Percentiles rank a stretch among this genome's conserved stretches.
phyloP scores from a whole-genome alignment of 2,113 vertebrate genomes.

The Tupaia tana region DNA sequence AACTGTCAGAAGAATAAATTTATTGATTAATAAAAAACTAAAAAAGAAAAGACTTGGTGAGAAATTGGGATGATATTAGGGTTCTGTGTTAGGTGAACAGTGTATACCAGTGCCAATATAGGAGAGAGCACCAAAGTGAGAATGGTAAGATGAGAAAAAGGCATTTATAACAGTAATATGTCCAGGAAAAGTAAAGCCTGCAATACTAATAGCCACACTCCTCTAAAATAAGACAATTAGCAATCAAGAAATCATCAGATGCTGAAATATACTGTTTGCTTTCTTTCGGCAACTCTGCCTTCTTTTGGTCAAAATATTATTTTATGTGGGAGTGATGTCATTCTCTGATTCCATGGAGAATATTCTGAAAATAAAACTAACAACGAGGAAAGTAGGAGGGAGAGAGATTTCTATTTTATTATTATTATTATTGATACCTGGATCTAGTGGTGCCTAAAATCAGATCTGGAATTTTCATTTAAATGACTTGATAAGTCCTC shows the following conservation, averaged over 20 bases:
- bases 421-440: background rate
- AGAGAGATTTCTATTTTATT: background rate
- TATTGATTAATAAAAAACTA: background rate
- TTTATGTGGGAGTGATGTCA: background rate
- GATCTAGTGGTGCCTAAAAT: background rate
- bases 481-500: background rate
- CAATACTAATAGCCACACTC: background rate
- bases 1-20: background rate
- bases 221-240: background rate
- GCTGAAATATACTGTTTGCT: background rate
- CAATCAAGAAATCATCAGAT: background rate
- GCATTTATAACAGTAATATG: background rate
- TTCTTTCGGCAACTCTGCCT: background rate
- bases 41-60: background rate
- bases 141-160: background rate
- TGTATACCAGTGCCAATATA: too few relatives aligned
- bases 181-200: background rate
- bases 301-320: conserved; percentile 24
- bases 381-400: background rate
- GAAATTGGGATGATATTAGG: background rate
- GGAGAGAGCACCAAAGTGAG: background rate
- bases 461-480: background rate
- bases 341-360: background rate
- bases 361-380: background rate
- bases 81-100: background rate